Evolutionary conservation across 2,797 vertebrate species (phyloP).

Genomic region (Monodelphis domestica): DNA sequence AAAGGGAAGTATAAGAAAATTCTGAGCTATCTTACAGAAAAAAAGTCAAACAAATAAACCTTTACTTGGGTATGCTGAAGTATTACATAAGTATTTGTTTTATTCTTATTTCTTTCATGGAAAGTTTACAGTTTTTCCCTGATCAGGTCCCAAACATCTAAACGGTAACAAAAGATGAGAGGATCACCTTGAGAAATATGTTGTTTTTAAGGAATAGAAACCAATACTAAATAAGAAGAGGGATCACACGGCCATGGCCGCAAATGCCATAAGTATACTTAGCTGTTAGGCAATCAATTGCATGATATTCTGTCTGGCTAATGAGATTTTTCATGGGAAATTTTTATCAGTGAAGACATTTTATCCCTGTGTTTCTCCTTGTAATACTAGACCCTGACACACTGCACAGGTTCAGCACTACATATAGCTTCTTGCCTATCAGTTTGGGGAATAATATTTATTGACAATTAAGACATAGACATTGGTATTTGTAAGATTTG

Average conservation of each 20-base stretch:
- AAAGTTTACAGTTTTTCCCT: slow-evolving; percentile 25
- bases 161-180: not conserved
- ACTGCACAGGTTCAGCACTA: not conserved
- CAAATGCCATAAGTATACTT: slow-evolving; percentile 24
- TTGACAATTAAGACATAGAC: slow-evolving; percentile 50
- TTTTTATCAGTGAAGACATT: not conserved
- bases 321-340: not conserved
- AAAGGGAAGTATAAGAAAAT: slow-evolving; percentile 65
- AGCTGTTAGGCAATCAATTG: not conserved
- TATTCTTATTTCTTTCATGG: slow-evolving; percentile 31
- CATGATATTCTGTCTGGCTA: not conserved
- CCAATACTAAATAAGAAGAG: slow-evolving; percentile 71
- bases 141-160: slow-evolving; percentile 17
- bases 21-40: slow-evolving; percentile 58
- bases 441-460: slow-evolving; percentile 8
- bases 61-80: not conserved
- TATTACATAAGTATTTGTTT: not conserved
- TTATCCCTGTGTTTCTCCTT: slow-evolving; percentile 39
- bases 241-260: slow-evolving; percentile 72
- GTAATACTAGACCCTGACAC: not conserved
- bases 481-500: too few species aligned
- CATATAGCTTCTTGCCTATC: slow-evolving; percentile 4
- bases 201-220: slow-evolving; percentile 72
- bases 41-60: slow-evolving; percentile 49
- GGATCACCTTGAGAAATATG: not conserved